phyloP scores from a whole-genome alignment of 1,140 invertebrate genomes.

The Thereuonema tuberculata region DNA sequence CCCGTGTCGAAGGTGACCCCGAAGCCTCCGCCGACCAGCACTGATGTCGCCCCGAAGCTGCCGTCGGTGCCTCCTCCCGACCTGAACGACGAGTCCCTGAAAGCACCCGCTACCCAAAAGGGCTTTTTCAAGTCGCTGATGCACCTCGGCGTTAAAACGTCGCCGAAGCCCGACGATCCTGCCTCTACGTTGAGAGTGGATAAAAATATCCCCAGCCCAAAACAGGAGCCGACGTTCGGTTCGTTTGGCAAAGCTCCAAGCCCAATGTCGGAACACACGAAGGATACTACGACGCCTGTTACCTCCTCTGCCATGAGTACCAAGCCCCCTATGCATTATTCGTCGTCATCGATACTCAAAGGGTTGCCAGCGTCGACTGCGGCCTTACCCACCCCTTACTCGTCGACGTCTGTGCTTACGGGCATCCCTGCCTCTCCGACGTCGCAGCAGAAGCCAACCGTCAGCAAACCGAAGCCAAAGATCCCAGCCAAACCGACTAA shows the following conservation, averaged over 20 bases:
- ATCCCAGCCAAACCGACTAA: neutral
- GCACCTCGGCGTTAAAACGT: neutral
- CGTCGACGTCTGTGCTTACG: constrained; percentile 1
- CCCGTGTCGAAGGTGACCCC: neutral
- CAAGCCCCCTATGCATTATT: neutral
- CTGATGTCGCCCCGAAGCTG: neutral
- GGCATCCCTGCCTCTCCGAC: neutral
- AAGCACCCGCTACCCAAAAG: neutral
- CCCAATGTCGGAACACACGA: too few relatives aligned
- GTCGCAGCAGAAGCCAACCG: neutral
- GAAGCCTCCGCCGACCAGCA: neutral
- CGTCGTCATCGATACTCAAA: constrained; percentile 2
- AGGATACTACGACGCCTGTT: too few relatives aligned
- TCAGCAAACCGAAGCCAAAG: constrained; percentile 4
- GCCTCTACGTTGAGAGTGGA: neutral
- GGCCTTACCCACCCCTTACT: too few relatives aligned
- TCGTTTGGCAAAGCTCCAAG: too few relatives aligned
- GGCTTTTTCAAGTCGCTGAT: neutral
- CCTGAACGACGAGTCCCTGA: neutral
- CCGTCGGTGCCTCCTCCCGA: neutral
- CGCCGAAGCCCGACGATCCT: neutral
- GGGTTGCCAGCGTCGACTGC: neutral
- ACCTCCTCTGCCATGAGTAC: neutral
- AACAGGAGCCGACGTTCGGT: neutral
- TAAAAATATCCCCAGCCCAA: neutral